Evolutionary conservation across 2,113 vertebrate species (phyloP), one percentile per base, ranked within the genome.

Genomic region (Corythornis cristatus): DNA sequence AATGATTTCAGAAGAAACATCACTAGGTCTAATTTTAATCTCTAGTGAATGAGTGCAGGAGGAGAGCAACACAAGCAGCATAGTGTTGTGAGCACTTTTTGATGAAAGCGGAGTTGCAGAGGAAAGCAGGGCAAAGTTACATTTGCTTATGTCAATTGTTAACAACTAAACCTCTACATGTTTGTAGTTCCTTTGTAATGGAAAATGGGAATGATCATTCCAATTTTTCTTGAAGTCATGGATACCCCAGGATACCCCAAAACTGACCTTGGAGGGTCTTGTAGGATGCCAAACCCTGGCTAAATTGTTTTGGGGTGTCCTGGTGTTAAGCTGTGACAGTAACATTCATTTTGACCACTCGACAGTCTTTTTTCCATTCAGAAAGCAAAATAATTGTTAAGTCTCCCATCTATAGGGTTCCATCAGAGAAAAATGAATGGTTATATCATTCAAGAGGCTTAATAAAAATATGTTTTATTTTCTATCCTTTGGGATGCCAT

Each of bases 391-490:
- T 29, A 76, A n/a, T 86, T 89, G 71, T 88, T 56, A 70, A 61
- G 19, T 65, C 13, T 77, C 46, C 22, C 45, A 60, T 83, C 61
- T 82, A 35, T 83, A 83, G 37, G 9, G 18, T 86, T 93, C 79
- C 51, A 78, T 64, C 45, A 78, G 67, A 61, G 81, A 79, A 93
- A 94, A 95, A 93, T 50, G 29, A 92, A 85, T 68, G 42, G 79
- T 92, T 84, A 40, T 78, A 91, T 89, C 83, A 93, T 96, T 95
- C 90, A 92, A 93, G 78, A 83, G 65, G 74, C 45, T 86, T 90
- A 96, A 96, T 97, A 97, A 96, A 83, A 96, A 67, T n/a, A 56
- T 91, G 72, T 88, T 97, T 96, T 96, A 96, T 96, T 96, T 95
- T 94, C 74, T 77, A 11, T 90, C 93, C 85, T 89, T 85, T 83